Evolutionary conservation across 2,113 vertebrate genomes (phyloP), one percentile per base, ranked within the genome.

Genomic region (Poecile atricapillus): DNA sequence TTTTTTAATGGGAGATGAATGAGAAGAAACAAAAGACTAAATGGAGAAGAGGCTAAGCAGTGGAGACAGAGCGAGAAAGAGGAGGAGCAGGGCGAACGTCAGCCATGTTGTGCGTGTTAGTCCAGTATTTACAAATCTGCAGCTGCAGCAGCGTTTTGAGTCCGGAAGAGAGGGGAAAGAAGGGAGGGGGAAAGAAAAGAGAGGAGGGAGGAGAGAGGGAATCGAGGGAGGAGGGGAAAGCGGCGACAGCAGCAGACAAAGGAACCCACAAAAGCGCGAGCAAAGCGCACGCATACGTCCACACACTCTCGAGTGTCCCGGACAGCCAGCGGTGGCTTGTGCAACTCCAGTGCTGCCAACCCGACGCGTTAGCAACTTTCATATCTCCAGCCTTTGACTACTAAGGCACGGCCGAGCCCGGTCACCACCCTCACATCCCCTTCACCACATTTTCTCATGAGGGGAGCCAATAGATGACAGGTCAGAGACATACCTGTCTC

Each of bases 101-200:
- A 98, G 98, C 98, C 98, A 99, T 98, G 95, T 98, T 96, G 84
- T 78, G 30, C 65, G 64, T 71, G 56, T 87, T 92, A 47, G 55
- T 90, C 56, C 62, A 90, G 87, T 95, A 93, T 79, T 95, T 95
- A 93, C 82, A 92, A 98, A 97, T 92, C 96, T 95, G 91, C 88
- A 94, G 91, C 96, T 96, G 93, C 90, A 94, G 91, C 96, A 96
- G 92, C 92, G 79, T 67, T 93, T 93, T 62, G 79, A 93, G 90
- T 58, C 84, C 58, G 67, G 63, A 69, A 81, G 76, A 71, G 77
- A 78, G 67, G 31, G 76, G 27, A 80, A 75, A 35, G 55, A 59
- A 81, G 47, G 53, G 97, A 97, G 97, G 94, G 53, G 46, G 31
- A 78, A 80, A 46, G 69, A 70, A 83, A 53, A 39, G 97, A 97